A percentile compares a stretch with the other conserved stretches of the same genome.
These are phyloP conservation scores for Phalacrocorax aristotelis DNA, from an alignment of 2,113 vertebrate genomes.

Conservation along the genomic window DNA sequence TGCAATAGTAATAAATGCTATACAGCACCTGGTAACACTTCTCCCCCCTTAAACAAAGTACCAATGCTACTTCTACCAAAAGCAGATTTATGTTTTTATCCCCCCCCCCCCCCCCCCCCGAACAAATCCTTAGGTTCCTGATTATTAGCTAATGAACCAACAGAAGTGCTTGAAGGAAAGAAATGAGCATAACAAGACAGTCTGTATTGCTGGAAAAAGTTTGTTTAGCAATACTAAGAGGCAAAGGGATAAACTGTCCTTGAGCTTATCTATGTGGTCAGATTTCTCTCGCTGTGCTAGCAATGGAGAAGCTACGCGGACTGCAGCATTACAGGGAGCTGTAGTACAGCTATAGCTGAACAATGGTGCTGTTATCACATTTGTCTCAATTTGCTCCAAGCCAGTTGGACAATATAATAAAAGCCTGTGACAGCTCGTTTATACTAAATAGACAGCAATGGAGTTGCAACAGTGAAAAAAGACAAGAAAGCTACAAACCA, in stretches of 20 bases:
- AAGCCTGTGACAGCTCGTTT: background rate
- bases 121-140: background rate
- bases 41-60: background rate
- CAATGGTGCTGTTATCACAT: background rate
- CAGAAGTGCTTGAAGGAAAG: background rate
- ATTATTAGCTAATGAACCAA: background rate
- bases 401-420: background rate
- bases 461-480: background rate
- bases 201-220: background rate
- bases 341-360: background rate
- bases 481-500: background rate
- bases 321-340: background rate
- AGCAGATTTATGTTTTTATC: background rate
- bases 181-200: background rate
- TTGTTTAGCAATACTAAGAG: background rate
- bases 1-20: background rate
- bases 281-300: background rate
- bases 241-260: background rate
- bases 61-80: background rate
- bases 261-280: background rate
- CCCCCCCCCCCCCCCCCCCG: background rate
- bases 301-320: background rate
- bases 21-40: background rate
- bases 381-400: constrained; percentile 12
- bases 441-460: background rate